Evolutionary conservation across 2,113 vertebrate genomes (phyloP).

Genomic region (Rana temporaria): DNA sequence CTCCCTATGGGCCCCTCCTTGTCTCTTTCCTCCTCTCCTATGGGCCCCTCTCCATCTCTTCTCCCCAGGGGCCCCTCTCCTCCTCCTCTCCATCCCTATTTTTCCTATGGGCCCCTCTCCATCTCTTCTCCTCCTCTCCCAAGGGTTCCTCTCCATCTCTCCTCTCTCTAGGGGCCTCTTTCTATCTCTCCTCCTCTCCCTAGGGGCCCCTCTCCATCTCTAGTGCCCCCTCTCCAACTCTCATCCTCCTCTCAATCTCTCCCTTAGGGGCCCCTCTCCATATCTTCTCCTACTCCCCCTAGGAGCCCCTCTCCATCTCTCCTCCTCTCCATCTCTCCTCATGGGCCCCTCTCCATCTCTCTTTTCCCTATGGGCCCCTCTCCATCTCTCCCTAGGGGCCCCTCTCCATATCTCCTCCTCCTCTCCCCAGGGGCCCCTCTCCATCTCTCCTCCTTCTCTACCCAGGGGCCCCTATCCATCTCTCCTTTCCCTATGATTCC

Average conservation of each 20-base stretch:
- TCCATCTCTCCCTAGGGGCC: no score
- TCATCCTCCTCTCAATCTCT: no score
- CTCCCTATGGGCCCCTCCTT: neutral
- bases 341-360: neutral
- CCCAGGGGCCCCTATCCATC: neutral
- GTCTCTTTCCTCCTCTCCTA: neutral
- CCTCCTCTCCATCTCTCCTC: no score
- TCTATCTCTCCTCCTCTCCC: neutral
- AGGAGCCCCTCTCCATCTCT: neutral
- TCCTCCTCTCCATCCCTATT: neutral
- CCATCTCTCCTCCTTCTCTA: neutral
- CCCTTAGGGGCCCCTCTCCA: neutral
- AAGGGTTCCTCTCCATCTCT: neutral
- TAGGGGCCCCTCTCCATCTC: neutral
- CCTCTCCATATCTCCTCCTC: no score
- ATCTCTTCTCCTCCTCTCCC: neutral
- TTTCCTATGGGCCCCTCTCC: neutral
- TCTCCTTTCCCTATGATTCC: no score
- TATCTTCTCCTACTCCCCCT: neutral
- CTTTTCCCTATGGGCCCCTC: no score
- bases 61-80: neutral
- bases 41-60: neutral
- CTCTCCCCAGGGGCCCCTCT: neutral
- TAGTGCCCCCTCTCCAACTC: neutral
- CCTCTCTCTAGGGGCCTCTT: neutral